Conservation (phyloP, 2,797 vertebrate species). For the Taenioides sp. region DNA sequence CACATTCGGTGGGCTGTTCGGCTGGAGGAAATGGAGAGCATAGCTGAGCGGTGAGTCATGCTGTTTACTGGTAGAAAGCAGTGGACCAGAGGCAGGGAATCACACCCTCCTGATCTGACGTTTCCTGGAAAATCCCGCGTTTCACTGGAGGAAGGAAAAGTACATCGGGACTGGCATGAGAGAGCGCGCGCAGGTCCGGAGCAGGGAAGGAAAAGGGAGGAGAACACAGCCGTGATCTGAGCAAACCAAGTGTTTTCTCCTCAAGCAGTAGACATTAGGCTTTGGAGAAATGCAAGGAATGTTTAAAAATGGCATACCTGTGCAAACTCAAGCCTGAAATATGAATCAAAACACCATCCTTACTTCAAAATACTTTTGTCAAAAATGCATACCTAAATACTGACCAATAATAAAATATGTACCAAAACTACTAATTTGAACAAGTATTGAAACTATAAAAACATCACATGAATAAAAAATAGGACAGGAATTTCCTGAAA, state of each 20-base stretch:
- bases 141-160: constrained; percentile 81
- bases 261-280: constrained; percentile 44
- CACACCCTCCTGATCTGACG: constrained; percentile 79
- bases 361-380: neutral
- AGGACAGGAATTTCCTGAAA: neutral
- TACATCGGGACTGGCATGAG: constrained; percentile 73
- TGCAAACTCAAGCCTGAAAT: neutral
- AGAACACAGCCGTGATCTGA: constrained; percentile 57
- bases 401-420: neutral
- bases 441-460: neutral
- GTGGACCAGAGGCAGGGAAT: constrained; percentile 77
- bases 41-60: constrained; percentile 80
- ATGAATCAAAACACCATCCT: neutral
- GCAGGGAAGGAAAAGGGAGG: constrained; percentile 64
- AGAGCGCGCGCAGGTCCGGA: constrained; percentile 62
- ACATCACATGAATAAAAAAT: neutral
- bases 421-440: neutral
- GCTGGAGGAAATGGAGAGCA: constrained; percentile 79
- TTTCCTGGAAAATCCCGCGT: constrained; percentile 85
- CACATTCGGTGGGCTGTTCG: constrained; percentile 77
- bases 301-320: constrained; percentile 43
- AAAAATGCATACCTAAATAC: neutral
- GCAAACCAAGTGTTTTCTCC: constrained; percentile 49
- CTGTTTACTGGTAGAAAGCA: constrained; percentile 82
- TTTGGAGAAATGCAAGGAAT: constrained; percentile 74